These are phyloP conservation scores for Vicugna pacos DNA, from an alignment of 2,113 vertebrate genomes.

Conservation along the genomic window DNA sequence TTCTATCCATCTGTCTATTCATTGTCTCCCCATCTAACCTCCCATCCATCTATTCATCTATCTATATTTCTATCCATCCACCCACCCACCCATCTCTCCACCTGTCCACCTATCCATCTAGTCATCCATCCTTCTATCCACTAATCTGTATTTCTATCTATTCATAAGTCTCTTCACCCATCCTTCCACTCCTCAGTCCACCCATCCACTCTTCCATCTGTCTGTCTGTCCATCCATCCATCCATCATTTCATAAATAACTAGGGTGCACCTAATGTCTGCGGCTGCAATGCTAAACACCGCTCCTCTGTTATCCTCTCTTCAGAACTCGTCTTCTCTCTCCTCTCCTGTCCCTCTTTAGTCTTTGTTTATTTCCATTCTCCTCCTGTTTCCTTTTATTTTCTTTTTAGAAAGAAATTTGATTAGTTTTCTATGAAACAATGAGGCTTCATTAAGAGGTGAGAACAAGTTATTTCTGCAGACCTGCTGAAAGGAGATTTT, in stretches of 20 bases:
- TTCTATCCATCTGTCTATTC: background rate
- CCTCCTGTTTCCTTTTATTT: background rate
- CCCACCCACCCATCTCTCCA: no score
- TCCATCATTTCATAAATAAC: background rate
- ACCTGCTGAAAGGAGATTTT: background rate
- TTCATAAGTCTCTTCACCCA: no score
- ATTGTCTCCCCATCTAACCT: no score
- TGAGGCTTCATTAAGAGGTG: background rate
- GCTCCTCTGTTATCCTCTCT: fast-evolving
- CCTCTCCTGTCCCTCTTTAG: background rate
- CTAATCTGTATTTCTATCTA: background rate
- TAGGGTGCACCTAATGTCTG: background rate
- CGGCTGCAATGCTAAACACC: fast-evolving
- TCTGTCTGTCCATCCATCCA: background rate
- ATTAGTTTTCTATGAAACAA: background rate
- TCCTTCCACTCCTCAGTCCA: background rate
- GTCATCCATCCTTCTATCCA: no score
- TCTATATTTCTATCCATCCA: background rate
- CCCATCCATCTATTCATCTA: background rate
- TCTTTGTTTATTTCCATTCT: background rate
- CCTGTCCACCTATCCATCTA: no score
- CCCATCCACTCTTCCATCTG: no score
- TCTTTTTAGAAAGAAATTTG: background rate
- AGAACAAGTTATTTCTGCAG: background rate
- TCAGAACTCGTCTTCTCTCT: background rate